These are phyloP conservation scores for Chymomyza fuscimana DNA, from an alignment of 2,888 invertebrate species.

Conservation along the genomic window DNA sequence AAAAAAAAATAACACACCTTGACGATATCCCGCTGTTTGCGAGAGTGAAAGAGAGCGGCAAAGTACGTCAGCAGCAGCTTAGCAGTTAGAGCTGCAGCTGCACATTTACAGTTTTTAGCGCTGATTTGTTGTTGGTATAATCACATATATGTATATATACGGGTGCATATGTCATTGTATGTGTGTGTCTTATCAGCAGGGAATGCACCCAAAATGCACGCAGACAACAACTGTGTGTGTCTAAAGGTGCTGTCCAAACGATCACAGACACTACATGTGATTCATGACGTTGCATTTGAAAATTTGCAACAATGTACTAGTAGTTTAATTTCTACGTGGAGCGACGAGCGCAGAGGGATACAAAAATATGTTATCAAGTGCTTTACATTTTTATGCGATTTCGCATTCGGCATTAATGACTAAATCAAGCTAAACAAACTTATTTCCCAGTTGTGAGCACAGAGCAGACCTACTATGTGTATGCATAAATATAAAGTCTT, in stretches of 20 bases:
- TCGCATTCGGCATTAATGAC: background rate
- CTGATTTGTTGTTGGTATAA: slow-evolving; percentile 29
- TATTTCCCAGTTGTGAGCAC: background rate
- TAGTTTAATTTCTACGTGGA: slow-evolving; percentile 12
- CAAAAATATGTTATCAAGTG: background rate
- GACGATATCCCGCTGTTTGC: slow-evolving; percentile 41
- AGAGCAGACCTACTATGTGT: background rate
- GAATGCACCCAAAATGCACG: background rate
- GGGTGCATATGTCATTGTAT: background rate
- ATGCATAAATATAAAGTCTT: slow-evolving; percentile 35
- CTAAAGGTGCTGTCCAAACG: background rate
- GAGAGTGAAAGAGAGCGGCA: slow-evolving; percentile 14
- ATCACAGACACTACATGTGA: slow-evolving; percentile 42
- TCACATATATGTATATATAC: background rate
- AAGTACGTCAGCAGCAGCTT: slow-evolving; percentile 36
- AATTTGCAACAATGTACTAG: slow-evolving; percentile 33
- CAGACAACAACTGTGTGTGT: background rate
- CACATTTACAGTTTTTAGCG: slow-evolving; percentile 48
- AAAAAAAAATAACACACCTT: slow-evolving; percentile 15
- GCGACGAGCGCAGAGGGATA: background rate
- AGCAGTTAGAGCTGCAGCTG: slow-evolving; percentile 33
- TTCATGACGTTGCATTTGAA: slow-evolving; percentile 50
- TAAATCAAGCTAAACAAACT: background rate
- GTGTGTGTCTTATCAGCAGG: background rate
- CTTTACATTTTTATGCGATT: background rate